phyloP scores from a whole-genome alignment of 30 jellyfish, hydroid and myxozoan genomes.

The Pelagia noctiluca region DNA sequence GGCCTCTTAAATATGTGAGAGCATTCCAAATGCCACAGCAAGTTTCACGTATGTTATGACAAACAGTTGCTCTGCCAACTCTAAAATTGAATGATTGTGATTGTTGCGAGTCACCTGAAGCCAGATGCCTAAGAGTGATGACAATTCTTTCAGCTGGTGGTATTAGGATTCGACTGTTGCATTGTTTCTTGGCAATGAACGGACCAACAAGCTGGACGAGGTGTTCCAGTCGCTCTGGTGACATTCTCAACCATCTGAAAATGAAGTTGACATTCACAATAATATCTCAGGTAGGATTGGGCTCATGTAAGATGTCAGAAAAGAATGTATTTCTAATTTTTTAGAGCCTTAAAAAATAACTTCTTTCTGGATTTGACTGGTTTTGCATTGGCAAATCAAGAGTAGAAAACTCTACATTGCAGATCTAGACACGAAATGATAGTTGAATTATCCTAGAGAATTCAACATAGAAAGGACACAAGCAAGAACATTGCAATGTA shows the following conservation, averaged over 20 bases:
- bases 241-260: conserved; percentile 51
- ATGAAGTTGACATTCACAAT: no score
- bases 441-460: no score
- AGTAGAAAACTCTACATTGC: no score
- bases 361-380: no score
- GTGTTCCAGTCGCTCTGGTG: conserved; percentile 71
- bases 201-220: conserved; percentile 50
- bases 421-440: no score
- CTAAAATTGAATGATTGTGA: conserved; percentile 41
- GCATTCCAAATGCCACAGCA: conserved; percentile 40
- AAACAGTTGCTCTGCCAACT: conserved; percentile 52
- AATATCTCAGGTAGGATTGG: no score
- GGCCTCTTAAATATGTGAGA: conserved; percentile 27
- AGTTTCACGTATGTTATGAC: conserved; percentile 33
- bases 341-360: no score
- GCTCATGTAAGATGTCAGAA: no score
- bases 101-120: conserved; percentile 58
- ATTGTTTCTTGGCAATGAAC: conserved; percentile 35
- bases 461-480: no score
- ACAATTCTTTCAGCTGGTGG: conserved; percentile 57
- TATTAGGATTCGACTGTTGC: conserved; percentile 11
- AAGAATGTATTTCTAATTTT: no score
- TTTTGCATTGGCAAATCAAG: no score
- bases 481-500: no score
- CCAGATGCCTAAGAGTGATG: conserved; percentile 52